Evolutionary conservation across 2,113 vertebrate species (phyloP).

Genomic region (Sinocyclocheilus anshuiensis): DNA sequence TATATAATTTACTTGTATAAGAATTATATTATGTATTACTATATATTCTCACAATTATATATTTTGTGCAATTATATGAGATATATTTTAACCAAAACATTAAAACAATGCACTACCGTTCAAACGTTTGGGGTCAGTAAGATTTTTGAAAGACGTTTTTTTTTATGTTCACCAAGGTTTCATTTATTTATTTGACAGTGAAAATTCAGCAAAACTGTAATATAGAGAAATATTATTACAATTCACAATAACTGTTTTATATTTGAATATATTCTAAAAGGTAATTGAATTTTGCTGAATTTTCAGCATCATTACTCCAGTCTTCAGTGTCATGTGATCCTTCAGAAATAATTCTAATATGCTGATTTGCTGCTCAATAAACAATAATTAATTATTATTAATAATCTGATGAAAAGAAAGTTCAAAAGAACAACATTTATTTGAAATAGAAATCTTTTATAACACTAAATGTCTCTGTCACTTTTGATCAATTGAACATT

Average conservation of each 20-base stretch:
- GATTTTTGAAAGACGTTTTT: no score
- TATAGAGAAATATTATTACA: background rate
- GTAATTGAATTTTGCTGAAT: background rate
- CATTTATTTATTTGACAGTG: background rate
- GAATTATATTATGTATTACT: no score
- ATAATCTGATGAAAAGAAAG: background rate
- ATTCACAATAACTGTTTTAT: background rate
- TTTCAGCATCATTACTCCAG: background rate
- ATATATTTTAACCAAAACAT: background rate
- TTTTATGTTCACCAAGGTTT: no score
- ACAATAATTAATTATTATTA: background rate
- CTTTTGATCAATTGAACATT: no score
- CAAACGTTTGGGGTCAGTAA: background rate
- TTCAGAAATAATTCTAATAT: background rate
- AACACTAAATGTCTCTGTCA: background rate
- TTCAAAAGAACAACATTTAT: background rate
- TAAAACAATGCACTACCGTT: background rate
- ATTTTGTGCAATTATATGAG: background rate
- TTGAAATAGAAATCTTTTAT: background rate
- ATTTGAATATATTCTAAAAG: background rate
- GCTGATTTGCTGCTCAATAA: background rate
- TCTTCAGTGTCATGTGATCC: background rate
- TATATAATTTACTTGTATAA: background rate
- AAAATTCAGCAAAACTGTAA: background rate
- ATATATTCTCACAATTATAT: background rate